A percentile compares a stretch with the other conserved stretches of the same genome.
These are phyloP conservation scores for Hanleya hanleyi DNA, from an alignment of 2,888 invertebrate genomes.

Conservation along the genomic window DNA sequence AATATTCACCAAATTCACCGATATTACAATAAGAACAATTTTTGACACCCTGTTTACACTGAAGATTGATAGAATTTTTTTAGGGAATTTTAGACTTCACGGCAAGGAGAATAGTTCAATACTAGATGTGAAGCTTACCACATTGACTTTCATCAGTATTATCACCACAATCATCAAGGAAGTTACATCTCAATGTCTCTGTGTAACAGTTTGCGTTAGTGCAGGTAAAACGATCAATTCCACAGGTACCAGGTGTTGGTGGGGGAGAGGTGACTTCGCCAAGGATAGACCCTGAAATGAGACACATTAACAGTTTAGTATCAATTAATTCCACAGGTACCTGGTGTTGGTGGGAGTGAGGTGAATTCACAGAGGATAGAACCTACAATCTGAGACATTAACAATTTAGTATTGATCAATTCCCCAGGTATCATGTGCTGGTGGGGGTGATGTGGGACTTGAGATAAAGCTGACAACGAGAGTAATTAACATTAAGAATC, in stretches of 20 bases:
- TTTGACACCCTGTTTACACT: no score
- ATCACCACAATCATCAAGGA: constrained; percentile 57
- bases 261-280: constrained; percentile 49
- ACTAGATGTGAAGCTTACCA: constrained; percentile 51
- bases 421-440: constrained; percentile 46
- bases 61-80: no score
- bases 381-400: no score
- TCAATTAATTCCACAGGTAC: constrained; percentile 43
- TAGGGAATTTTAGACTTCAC: no score
- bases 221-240: constrained; percentile 41
- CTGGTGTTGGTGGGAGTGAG: constrained; percentile 39
- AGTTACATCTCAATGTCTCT: constrained; percentile 50
- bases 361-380: constrained; percentile 48
- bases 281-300: constrained; percentile 42
- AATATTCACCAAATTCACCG: no score
- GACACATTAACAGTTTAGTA: no score
- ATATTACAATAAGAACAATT: no score
- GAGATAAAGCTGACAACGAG: constrained; percentile 41
- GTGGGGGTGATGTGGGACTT: constrained; percentile 48
- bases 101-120: no score
- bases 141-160: constrained; percentile 53
- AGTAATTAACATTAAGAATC: no score
- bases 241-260: constrained; percentile 45
- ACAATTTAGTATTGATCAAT: no score
- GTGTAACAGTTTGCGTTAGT: constrained; percentile 49